Percentiles rank a stretch among this genome's conserved stretches.
Conservation (phyloP, 2,797 vertebrate species). For the Aviceda leuphotes region DNA sequence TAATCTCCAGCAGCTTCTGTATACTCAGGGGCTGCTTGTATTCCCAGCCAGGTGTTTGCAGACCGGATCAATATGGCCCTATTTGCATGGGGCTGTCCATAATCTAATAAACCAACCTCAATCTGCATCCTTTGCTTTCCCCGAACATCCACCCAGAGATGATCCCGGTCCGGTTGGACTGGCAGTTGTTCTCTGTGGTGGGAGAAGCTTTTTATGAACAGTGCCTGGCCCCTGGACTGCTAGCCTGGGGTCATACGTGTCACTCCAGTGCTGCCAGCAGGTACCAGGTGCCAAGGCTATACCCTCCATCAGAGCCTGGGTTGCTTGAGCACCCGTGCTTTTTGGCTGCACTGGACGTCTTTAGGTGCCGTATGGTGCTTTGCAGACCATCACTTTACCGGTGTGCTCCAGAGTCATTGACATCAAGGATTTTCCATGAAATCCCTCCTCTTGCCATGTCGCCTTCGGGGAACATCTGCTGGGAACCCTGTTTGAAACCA, state of each 20-base stretch:
- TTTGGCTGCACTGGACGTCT: not conserved
- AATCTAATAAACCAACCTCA: constrained; percentile 58
- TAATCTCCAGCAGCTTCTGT: constrained; percentile 70
- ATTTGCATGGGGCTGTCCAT: constrained; percentile 57
- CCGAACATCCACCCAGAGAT: not conserved
- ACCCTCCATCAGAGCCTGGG: too few species aligned
- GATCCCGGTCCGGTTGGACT: accelerated
- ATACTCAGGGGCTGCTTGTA: constrained; percentile 62
- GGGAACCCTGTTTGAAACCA: not conserved
- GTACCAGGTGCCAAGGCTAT: not conserved
- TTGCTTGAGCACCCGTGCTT: accelerated
- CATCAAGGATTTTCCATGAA: not conserved
- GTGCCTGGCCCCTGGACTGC: not conserved
- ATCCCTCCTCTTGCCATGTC: accelerated
- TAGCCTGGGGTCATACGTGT: accelerated
- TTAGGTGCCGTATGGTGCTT: not conserved
- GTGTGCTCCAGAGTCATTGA: accelerated
- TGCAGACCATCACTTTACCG: accelerated
- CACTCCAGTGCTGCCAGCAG: accelerated
- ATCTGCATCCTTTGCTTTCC: constrained; percentile 4
- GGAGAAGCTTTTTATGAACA: not conserved
- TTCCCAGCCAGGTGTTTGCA: constrained; percentile 72
- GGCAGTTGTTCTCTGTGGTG: accelerated
- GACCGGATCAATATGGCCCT: constrained; percentile 64
- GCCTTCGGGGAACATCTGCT: not conserved